Evolutionary conservation across 2,113 vertebrate genomes (phyloP).

Genomic region (Nesoenas mayeri): DNA sequence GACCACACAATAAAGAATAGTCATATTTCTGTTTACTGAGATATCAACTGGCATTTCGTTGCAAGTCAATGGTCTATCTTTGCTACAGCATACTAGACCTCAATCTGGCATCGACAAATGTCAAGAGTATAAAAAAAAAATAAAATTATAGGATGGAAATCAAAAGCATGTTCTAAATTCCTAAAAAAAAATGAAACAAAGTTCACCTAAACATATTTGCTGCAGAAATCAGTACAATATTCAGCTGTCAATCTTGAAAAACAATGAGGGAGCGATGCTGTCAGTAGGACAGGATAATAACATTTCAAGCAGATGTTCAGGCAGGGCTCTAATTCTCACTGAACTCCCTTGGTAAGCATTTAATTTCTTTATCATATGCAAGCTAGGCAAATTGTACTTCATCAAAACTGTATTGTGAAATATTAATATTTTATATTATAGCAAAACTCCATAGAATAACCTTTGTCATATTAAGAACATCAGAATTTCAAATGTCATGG

Average conservation of each 20-base stretch:
- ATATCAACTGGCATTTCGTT: constrained; percentile 90
- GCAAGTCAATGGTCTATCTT: constrained; percentile 82
- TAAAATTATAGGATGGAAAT: constrained; percentile 57
- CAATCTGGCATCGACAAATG: constrained; percentile 92
- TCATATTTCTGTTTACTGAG: constrained; percentile 92
- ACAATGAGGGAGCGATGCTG: constrained; percentile 74
- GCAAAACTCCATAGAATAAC: constrained; percentile 80
- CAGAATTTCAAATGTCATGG: constrained; percentile 81
- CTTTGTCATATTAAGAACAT: constrained; percentile 79
- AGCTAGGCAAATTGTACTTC: constrained; percentile 80
- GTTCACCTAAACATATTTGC: constrained; percentile 80
- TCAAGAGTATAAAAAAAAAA: constrained; percentile 78
- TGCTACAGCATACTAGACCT: constrained; percentile 83
- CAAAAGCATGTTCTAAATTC: constrained; percentile 74
- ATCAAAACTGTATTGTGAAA: constrained; percentile 83
- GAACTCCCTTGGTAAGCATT: constrained; percentile 83
- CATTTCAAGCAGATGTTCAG: constrained; percentile 85
- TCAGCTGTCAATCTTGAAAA: constrained; percentile 81
- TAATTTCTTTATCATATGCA: constrained; percentile 86
- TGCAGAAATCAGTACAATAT: constrained; percentile 78
- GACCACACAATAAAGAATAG: constrained; percentile 87
- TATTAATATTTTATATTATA: constrained; percentile 84
- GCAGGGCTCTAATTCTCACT: constrained; percentile 79
- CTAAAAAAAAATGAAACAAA: constrained; percentile 67
- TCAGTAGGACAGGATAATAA: constrained; percentile 81